Base-by-base conservation (phyloP, 2,888 invertebrate genomes). In the Macaria notata region DNA sequence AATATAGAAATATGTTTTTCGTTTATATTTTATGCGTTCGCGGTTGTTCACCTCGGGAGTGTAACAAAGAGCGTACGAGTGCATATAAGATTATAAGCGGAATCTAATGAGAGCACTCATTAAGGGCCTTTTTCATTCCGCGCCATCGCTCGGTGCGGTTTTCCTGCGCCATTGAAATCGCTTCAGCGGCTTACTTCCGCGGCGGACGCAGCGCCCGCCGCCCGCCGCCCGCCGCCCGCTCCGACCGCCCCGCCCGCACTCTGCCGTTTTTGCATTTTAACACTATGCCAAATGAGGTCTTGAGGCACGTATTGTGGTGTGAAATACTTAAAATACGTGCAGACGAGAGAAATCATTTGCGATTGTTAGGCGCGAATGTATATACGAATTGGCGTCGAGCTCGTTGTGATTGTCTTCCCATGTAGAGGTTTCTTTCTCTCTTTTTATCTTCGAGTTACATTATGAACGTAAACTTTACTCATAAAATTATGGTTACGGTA, bases 51-150 rank as follows among this genome's bases (percentile, higher is more conserved):
- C 33, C 36, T 31, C 42, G 38, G 39, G 33, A 5, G 48, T 54
- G 38, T 47, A 53, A 61, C 46, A 58, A 45, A 42, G 52, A 51
- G 9, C 52, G 45, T 59, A 59, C 56, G 49, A 61, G 61, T 47
- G 54, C 64, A 62, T 69, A 70, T 68, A 69, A 71, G 66, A 56
- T 64, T 68, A 72, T 70, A 63, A 61, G 56, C 60, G 61, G 66
- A 73, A 78, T 79, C 65, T 82, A 84, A 83, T 79, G 83, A 82
- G 83, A 71, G 72, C 63, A 72, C 79, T 86, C 84, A 82, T 86
- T 87, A 85, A 78, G 71, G 62, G 66, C 65, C 70, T 75, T 84
- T 81, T 81, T 79, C 76, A 78, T 74, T 75, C 67, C 64, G 70
- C 69, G 59, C 68, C 73, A 73, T 70, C 68, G 76, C 75, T 65